Conservation (phyloP, 2,113 vertebrate species). For the Heteronetta atricapilla region DNA sequence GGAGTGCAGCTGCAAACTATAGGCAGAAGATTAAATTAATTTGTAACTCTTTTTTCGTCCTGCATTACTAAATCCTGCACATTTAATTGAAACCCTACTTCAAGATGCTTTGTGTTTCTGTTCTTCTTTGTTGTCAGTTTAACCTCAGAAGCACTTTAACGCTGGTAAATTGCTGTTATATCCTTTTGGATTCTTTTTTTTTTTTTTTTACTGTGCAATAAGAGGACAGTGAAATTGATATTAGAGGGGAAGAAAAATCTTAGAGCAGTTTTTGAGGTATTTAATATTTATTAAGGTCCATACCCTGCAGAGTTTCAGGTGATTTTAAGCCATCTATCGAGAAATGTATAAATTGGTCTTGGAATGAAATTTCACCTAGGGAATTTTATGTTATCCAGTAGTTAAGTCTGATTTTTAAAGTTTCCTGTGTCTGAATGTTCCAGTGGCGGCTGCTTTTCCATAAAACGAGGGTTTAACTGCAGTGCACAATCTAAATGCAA, state of each 20-base stretch:
- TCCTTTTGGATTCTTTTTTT: slow-evolving; percentile 70
- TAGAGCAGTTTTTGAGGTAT: slow-evolving; percentile 72
- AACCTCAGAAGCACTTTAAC: slow-evolving; percentile 80
- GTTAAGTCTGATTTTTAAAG: slow-evolving; percentile 75
- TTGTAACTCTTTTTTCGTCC: slow-evolving; percentile 79
- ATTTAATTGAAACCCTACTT: slow-evolving; percentile 86
- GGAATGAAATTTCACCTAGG: slow-evolving; percentile 69
- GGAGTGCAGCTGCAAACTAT: slow-evolving; percentile 81
- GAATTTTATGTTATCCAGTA: slow-evolving; percentile 78
- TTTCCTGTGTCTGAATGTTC: slow-evolving; percentile 59
- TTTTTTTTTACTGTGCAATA: slow-evolving; percentile 35
- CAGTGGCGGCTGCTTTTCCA: slow-evolving; percentile 31
- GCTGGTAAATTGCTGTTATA: slow-evolving; percentile 80
- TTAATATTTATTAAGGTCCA: slow-evolving; percentile 82
- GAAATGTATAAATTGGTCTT: slow-evolving; percentile 74
- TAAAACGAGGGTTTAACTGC: slow-evolving; percentile 68
- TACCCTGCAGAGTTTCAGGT: slow-evolving; percentile 70
- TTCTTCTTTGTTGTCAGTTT: slow-evolving; percentile 79
- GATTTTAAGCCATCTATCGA: slow-evolving; percentile 72
- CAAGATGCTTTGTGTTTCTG: slow-evolving; percentile 76
- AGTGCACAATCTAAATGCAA: slow-evolving; percentile 72
- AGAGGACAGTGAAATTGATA: slow-evolving; percentile 72
- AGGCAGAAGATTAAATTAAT: slow-evolving; percentile 89
- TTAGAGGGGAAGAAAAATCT: slow-evolving; percentile 68
- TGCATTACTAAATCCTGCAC: slow-evolving; percentile 80